Evolutionary conservation across 2,888 invertebrate species (phyloP).

Genomic region (Xestia c-nigrum): DNA sequence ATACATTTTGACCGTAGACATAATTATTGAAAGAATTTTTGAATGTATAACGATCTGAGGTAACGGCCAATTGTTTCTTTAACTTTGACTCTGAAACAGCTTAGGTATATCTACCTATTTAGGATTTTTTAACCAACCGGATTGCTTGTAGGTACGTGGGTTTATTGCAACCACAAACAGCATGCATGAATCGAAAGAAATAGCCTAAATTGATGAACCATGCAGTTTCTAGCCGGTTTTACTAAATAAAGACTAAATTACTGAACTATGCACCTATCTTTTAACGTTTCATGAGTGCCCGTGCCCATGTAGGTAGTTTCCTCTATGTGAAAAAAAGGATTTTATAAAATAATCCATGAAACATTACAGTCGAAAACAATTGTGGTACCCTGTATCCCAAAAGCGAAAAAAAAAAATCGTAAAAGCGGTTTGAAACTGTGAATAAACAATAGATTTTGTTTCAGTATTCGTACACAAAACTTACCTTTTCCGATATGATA

Average conservation of each 20-base stretch:
- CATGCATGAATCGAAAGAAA: neutral
- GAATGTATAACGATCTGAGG: too few relatives aligned
- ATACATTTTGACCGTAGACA: too few relatives aligned
- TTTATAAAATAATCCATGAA: too few relatives aligned
- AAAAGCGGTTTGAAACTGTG: neutral
- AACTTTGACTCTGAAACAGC: neutral
- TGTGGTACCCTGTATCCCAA: neutral
- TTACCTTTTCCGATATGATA: constrained; percentile 3
- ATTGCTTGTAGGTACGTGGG: too few relatives aligned
- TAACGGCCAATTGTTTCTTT: neutral
- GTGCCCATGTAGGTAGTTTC: neutral
- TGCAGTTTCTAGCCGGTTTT: neutral
- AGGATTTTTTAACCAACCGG: neutral
- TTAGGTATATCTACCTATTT: too few relatives aligned
- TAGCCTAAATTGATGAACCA: neutral
- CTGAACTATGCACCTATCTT: neutral
- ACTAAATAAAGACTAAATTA: too few relatives aligned
- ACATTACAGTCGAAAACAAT: neutral
- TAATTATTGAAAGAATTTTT: too few relatives aligned
- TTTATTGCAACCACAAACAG: neutral
- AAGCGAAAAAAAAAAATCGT: neutral
- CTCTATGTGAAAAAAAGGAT: too few relatives aligned
- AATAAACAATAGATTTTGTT: neutral
- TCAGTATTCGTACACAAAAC: neutral
- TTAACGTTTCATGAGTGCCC: too few relatives aligned